A percentile compares a stretch with the other conserved stretches of the same genome.
These are phyloP conservation scores for Sarcoramphus papa DNA, from an alignment of 2,797 vertebrate species.

Conservation along the genomic window DNA sequence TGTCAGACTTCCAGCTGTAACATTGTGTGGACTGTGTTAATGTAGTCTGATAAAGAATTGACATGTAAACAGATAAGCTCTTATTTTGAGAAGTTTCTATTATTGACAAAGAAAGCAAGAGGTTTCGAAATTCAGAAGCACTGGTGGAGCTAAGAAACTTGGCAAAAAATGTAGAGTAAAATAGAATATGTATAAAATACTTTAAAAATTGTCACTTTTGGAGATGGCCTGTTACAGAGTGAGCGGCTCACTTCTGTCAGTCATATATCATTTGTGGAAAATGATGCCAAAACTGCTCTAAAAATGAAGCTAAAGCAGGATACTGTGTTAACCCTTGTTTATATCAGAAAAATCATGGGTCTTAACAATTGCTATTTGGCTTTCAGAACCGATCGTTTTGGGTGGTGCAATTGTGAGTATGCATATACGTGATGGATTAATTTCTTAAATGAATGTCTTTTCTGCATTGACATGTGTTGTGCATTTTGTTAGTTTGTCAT, in stretches of 20 bases:
- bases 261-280: neutral
- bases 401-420: neutral
- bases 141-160: neutral
- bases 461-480: neutral
- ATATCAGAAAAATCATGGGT: neutral
- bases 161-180: neutral
- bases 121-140: neutral
- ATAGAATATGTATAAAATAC: neutral
- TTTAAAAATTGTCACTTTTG: neutral
- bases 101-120: neutral
- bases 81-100: neutral
- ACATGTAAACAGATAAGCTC: neutral
- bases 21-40: neutral
- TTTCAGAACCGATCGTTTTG: neutral
- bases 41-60: neutral
- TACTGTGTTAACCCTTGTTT: neutral
- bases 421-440: neutral
- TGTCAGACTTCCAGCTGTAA: neutral
- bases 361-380: neutral
- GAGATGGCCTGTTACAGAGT: neutral
- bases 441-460: neutral
- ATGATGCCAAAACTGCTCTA: neutral
- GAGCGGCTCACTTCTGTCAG: neutral
- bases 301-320: neutral
- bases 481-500: neutral